phyloP scores from a whole-genome alignment of 2,113 vertebrate species.

The Petromus typicus region DNA sequence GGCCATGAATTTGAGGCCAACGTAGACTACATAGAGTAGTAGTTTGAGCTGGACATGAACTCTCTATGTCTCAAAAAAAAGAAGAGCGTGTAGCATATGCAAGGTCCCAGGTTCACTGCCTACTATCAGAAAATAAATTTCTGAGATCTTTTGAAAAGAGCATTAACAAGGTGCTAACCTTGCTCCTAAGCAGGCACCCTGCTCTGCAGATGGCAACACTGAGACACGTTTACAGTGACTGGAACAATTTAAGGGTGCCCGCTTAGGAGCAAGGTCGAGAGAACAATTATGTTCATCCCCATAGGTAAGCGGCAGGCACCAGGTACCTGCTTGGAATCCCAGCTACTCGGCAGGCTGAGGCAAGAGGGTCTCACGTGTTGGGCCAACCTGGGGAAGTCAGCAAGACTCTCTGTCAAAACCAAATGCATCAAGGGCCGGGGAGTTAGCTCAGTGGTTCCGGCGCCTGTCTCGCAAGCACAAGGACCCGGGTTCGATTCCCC shows the following conservation, averaged over 20 bases:
- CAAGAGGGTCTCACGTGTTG: neutral
- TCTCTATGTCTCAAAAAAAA: neutral
- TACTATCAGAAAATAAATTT: neutral
- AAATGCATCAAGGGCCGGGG: too few species aligned
- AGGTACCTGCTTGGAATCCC: neutral
- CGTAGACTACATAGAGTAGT: too few species aligned
- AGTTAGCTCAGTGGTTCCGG: too few species aligned
- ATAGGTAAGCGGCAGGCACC: neutral
- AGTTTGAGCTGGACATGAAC: too few species aligned
- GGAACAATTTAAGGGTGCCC: neutral
- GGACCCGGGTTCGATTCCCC: too few species aligned
- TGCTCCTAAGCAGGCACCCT: rapidly evolving
- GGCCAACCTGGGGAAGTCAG: too few species aligned
- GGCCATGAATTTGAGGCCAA: neutral
- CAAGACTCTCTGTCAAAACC: too few species aligned
- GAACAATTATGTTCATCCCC: neutral
- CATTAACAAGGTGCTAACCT: rapidly evolving
- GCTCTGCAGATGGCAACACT: rapidly evolving
- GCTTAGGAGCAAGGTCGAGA: neutral
- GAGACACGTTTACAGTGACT: neutral
- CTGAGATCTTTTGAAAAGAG: neutral
- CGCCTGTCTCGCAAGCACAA: too few species aligned
- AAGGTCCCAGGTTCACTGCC: too few species aligned
- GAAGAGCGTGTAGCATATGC: neutral
- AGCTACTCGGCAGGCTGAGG: neutral